A percentile compares a stretch with the other conserved stretches of the same genome.
Evolutionary conservation across 2,797 vertebrate genomes (phyloP).

Genomic region (Tragelaphus eurycerus): DNA sequence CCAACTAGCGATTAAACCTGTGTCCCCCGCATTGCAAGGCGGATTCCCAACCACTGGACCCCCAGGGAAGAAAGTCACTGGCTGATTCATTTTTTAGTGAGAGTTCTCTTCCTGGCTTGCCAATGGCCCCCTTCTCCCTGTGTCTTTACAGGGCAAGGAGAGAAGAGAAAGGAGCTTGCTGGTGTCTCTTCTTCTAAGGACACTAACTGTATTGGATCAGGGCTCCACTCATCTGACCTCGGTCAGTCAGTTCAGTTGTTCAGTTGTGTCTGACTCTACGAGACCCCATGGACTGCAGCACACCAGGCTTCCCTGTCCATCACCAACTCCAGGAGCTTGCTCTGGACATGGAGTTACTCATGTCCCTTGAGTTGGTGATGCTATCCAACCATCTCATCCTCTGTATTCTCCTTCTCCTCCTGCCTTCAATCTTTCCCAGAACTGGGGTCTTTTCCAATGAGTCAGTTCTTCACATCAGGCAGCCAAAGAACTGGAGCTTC

Average conservation of each 20-base stretch:
- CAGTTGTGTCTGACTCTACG: not conserved
- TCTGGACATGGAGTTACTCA: not conserved
- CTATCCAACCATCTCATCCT: not conserved
- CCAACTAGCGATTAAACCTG: not conserved
- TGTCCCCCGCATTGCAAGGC: not conserved
- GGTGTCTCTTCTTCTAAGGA: not conserved
- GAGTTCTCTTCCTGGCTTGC: not conserved
- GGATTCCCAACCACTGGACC: not conserved
- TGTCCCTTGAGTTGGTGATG: not conserved
- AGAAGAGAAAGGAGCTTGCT: not conserved
- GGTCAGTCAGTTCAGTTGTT: not conserved
- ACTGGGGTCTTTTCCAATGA: not conserved
- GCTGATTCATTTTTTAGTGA: not conserved
- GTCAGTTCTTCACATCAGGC: not conserved
- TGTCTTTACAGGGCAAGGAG: not conserved
- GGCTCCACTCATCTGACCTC: not conserved
- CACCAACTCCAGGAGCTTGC: not conserved
- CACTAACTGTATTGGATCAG: not conserved
- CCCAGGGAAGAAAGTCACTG: not conserved
- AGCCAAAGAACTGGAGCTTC: not conserved
- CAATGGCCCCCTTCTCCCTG: not conserved
- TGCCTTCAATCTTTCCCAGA: not conserved
- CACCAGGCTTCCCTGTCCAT: not conserved
- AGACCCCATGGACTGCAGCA: not conserved
- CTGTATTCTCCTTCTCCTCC: not conserved